phyloP scores from a whole-genome alignment of 2,888 invertebrate genomes.

The Rotaria magnacalcarata region DNA sequence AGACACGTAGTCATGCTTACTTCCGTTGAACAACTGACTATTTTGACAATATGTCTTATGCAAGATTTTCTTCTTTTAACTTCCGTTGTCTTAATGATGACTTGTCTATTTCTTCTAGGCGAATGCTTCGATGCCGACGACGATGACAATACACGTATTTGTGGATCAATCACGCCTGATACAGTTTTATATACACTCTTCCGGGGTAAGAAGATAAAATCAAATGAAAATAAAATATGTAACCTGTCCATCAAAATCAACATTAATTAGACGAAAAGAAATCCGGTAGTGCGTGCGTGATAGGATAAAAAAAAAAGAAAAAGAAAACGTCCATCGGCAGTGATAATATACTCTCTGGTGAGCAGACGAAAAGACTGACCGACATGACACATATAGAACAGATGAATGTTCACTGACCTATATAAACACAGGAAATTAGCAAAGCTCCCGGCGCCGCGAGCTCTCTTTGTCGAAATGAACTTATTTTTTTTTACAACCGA shows the following conservation, averaged over 20 bases:
- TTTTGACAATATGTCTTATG: constrained; percentile 22
- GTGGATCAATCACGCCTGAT: constrained; percentile 28
- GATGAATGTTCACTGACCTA: constrained; percentile 35
- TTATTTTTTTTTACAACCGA: background rate
- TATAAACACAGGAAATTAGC: constrained; percentile 36
- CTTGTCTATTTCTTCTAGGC: constrained; percentile 15
- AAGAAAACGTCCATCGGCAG: constrained; percentile 17
- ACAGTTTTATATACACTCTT: constrained; percentile 30
- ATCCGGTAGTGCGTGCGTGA: constrained; percentile 23
- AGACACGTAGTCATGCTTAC: constrained; percentile 23
- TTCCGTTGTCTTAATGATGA: background rate
- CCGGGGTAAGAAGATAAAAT: constrained; percentile 25
- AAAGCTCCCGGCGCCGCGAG: constrained; percentile 18
- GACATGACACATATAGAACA: background rate
- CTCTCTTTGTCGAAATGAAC: background rate
- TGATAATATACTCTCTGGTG: background rate
- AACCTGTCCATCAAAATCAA: background rate
- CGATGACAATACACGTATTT: background rate
- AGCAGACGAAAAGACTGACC: constrained; percentile 2
- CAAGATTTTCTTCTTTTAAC: constrained; percentile 26
- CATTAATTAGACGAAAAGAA: background rate
- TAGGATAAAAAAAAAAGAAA: constrained; percentile 33
- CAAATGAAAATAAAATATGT: background rate
- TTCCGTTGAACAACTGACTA: constrained; percentile 6
- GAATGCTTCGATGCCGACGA: constrained; percentile 28